Evolutionary conservation across 1,140 invertebrate species (phyloP), one percentile per base, ranked within the genome.

Genomic region (Delia radicum): DNA sequence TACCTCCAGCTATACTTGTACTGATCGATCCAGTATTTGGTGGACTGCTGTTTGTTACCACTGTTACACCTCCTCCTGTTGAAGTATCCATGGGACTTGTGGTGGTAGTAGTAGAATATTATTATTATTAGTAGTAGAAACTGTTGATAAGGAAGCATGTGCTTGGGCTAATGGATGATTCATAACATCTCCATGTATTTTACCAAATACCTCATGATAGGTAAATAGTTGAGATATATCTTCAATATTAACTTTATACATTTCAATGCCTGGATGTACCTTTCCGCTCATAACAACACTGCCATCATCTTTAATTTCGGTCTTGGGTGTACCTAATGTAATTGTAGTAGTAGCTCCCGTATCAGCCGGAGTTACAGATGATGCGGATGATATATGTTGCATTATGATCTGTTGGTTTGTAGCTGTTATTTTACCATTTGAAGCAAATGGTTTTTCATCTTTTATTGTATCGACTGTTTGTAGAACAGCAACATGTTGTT

Each of bases 181-280:
- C 55, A 90, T 90, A 27, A 90, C 88, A 79, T 93, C 84, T 67
- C 84, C 84, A 76, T 85, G 93, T 15, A 94, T 87, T 85, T 95
- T 95, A n/a, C 93, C 94, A 85, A 95, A 94, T 15, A 95, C 93
- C 86, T 94, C 94, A 81, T 95, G 94, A 86, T 94, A 94, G n/a
- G 93, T 93, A 42, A 95, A 86, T 55, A 95, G 86, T 79, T 94
- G 93, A 76, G 93, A 94, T 24, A 95, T 89, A 78, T 95, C 94
- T 81, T 95, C 94, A 3, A 94, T 93, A 83, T 94, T 94, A 1
- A 94, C 93, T 88, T 93, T 94, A 84, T 93, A 94, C 91, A 94
- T 84, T 82, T 94, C 84, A 74, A 85, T 82, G 81, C 91, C 93
- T 90, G 88, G 61, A 86, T 89, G 55, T 86, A 55, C 28, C 76